Percentiles rank a stretch among this genome's conserved stretches.
Evolutionary conservation across 2,113 vertebrate genomes (phyloP).

Genomic region (Upupa epops): DNA sequence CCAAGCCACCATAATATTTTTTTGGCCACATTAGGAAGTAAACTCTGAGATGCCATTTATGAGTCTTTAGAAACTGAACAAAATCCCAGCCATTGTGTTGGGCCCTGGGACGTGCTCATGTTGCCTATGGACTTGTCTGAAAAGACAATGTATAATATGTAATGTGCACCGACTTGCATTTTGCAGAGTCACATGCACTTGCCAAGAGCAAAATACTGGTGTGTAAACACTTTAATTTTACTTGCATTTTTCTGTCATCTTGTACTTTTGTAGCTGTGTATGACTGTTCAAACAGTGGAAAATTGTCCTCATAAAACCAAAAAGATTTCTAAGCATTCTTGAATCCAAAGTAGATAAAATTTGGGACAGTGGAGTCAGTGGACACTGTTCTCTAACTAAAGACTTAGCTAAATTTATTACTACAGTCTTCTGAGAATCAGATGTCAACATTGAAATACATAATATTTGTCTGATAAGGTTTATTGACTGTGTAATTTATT

Average conservation of each 20-base stretch:
- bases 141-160: slow-evolving; percentile 40
- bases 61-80: slow-evolving; percentile 4
- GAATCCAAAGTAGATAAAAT: slow-evolving; percentile 8
- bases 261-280: slow-evolving; percentile 12
- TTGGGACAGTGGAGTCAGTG: background rate
- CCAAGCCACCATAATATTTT: background rate
- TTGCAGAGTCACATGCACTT: slow-evolving; percentile 33
- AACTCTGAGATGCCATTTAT: slow-evolving; percentile 33
- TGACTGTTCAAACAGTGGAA: slow-evolving; percentile 3
- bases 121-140: slow-evolving; percentile 21
- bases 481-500: background rate
- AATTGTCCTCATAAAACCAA: background rate
- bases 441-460: background rate
- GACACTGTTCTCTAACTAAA: background rate
- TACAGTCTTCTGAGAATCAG: background rate
- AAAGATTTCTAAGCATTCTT: background rate
- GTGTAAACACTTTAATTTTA: slow-evolving; percentile 34
- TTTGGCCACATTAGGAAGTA: slow-evolving; percentile 41
- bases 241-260: background rate
- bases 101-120: background rate
- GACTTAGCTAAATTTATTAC: background rate
- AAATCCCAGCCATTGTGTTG: background rate
- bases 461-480: background rate
- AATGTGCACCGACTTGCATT: slow-evolving; percentile 50
- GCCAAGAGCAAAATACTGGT: slow-evolving; percentile 42